Conservation (phyloP, 1,140 invertebrate species). For the Drosophila orena region DNA sequence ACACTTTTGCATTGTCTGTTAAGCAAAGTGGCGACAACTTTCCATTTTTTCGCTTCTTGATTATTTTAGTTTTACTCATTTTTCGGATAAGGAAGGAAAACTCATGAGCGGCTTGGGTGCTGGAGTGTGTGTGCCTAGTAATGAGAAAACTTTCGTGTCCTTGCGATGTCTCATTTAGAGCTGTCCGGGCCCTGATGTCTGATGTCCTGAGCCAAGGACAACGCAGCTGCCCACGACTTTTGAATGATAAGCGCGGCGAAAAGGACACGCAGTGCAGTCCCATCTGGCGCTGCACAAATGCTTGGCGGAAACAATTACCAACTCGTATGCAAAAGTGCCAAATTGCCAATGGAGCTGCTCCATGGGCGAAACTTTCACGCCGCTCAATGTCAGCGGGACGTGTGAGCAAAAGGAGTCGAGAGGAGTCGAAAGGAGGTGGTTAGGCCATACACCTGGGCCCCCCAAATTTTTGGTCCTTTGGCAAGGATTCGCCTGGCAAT, state of each 20-base stretch:
- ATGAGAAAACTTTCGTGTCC: conserved; percentile 77
- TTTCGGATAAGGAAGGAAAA: conserved; percentile 25
- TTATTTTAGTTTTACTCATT: conserved; percentile 40
- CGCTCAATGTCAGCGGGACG: conserved; percentile 61
- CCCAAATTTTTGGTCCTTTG: conserved; percentile 15
- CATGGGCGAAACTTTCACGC: conserved; percentile 46
- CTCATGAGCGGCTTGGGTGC: conserved; percentile 32
- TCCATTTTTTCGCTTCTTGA: conserved; percentile 33
- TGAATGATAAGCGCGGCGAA: conserved; percentile 69
- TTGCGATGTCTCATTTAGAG: conserved; percentile 77
- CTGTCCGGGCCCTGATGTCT: conserved; percentile 42
- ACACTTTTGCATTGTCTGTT: conserved; percentile 13
- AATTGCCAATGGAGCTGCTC: conserved; percentile 43
- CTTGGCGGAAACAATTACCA: conserved; percentile 79
- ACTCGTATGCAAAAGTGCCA: conserved; percentile 80
- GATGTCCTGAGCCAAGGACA: conserved; percentile 13
- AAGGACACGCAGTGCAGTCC: conserved; percentile 9
- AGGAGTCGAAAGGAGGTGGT: no score
- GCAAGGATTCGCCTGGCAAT: conserved; percentile 69
- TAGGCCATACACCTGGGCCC: conserved; percentile 18
- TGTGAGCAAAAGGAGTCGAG: conserved; percentile 12
- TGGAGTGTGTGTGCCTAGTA: conserved; percentile 35
- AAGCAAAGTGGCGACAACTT: conserved; percentile 38
- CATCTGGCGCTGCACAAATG: conserved; percentile 53
- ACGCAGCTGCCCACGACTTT: conserved; percentile 65